Conservation (phyloP, 1,140 invertebrate genomes). For the Adelges cooleyi region DNA sequence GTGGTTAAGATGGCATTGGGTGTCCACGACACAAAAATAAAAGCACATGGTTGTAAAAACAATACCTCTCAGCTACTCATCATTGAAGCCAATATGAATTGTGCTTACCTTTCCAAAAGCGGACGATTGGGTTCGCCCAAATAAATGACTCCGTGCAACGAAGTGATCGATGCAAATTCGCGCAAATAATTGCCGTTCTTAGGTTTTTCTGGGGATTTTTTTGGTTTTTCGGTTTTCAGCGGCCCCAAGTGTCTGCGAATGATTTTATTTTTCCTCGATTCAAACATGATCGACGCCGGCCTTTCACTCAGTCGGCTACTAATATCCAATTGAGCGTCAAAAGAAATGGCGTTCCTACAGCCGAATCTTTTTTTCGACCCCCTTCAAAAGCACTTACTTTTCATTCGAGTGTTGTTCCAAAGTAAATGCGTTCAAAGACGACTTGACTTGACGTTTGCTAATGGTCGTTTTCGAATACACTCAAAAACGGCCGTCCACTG, state of each 20-base stretch:
- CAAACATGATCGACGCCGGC: constrained; percentile 6
- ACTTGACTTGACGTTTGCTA: too few relatives aligned
- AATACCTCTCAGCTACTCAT: not conserved
- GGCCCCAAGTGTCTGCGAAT: not conserved
- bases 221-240: not conserved
- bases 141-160: constrained; percentile 26
- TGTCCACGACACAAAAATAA: too few relatives aligned
- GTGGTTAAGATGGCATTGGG: not conserved
- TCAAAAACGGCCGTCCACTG: too few relatives aligned
- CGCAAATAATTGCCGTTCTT: not conserved
- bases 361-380: too few relatives aligned
- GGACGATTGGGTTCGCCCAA: constrained; percentile 16
- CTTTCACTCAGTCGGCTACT: too few relatives aligned
- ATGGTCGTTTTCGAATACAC: too few relatives aligned
- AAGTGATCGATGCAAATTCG: constrained; percentile 21
- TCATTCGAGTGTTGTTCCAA: too few relatives aligned
- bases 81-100: not conserved
- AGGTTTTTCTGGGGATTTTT: not conserved
- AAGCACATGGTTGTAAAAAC: not conserved
- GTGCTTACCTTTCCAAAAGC: constrained; percentile 15
- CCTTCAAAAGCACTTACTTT: too few relatives aligned
- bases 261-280: not conserved
- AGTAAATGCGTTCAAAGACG: too few relatives aligned
- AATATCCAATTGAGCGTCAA: too few relatives aligned
- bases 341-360: too few relatives aligned